Evolutionary conservation across 2,888 invertebrate species (phyloP).

Genomic region (Uloborus plumipes): DNA sequence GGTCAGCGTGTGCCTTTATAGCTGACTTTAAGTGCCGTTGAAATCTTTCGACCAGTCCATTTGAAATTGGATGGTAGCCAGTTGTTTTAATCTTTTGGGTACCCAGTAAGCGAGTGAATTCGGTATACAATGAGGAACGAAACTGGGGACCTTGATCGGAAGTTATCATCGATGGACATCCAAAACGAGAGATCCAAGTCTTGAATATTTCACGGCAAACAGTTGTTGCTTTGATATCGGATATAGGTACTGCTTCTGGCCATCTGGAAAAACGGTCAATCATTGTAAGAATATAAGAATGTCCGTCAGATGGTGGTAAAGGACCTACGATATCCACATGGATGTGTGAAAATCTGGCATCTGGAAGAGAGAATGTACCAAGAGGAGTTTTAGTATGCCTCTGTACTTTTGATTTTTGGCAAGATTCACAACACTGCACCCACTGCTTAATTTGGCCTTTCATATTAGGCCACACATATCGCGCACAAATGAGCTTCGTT

Average conservation of each 20-base stretch:
- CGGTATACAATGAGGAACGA: not conserved
- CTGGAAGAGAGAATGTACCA: constrained; percentile 8
- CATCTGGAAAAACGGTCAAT: constrained; percentile 18
- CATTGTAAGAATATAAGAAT: constrained; percentile 7
- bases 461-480: constrained; percentile 23
- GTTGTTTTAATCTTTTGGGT: not conserved
- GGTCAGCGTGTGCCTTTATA: not conserved
- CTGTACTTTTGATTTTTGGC: constrained; percentile 24
- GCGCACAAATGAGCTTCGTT: not conserved
- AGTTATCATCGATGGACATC: not conserved
- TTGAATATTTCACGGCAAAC: not conserved
- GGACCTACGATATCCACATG: constrained; percentile 23
- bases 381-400: constrained; percentile 9
- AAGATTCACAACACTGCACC: not conserved
- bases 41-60: no score
- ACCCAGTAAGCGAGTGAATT: constrained; percentile 1
- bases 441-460: not conserved
- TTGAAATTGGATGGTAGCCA: no score
- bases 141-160: constrained; percentile 8
- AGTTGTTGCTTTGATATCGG: constrained; percentile 1
- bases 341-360: constrained; percentile 9
- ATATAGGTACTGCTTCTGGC: constrained; percentile 10
- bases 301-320: constrained; percentile 1
- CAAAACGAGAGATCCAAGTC: constrained; percentile 7
- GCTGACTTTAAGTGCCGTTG: constrained; percentile 4